These are phyloP conservation scores for Drosophila saltans DNA, from an alignment of 1,140 invertebrate species.

Conservation along the genomic window DNA sequence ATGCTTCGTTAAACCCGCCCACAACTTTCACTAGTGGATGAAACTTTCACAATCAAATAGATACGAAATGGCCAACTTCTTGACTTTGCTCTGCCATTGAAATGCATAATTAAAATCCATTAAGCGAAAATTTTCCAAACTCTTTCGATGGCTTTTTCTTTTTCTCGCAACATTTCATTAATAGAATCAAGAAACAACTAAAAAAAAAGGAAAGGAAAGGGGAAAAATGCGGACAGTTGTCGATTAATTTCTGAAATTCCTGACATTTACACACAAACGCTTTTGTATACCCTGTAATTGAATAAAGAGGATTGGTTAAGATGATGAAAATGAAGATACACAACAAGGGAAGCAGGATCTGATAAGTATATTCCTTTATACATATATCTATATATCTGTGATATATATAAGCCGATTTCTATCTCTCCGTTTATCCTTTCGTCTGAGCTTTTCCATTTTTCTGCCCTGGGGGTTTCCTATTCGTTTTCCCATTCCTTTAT, in stretches of 20 bases:
- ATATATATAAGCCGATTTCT: background rate
- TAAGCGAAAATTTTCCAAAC: constrained; percentile 68
- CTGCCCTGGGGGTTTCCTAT: background rate
- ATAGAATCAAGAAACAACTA: constrained; percentile 32
- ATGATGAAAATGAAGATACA: too few species aligned
- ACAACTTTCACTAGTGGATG: constrained; percentile 62
- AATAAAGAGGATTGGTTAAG: too few species aligned
- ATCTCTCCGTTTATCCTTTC: too few species aligned
- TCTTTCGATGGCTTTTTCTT: constrained; percentile 45
- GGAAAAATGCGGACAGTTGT: constrained; percentile 46
- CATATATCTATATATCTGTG: too few species aligned
- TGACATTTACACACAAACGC: constrained; percentile 36
- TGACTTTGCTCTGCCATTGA: constrained; percentile 44
- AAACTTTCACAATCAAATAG: constrained; percentile 64
- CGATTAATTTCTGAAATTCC: constrained; percentile 57
- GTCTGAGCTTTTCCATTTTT: too few species aligned
- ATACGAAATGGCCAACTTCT: constrained; percentile 61
- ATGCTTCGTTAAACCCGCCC: constrained; percentile 74
- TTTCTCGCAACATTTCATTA: constrained; percentile 40
- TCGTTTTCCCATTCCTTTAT: background rate
- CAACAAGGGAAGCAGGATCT: too few species aligned
- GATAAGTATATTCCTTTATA: too few species aligned
- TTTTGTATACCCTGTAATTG: background rate
- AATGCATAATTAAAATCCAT: constrained; percentile 81
- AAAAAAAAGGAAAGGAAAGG: constrained; percentile 37